Evolutionary conservation across 1,140 invertebrate species (phyloP), one percentile per base, ranked within the genome.

Genomic region (Halesus radiatus): DNA sequence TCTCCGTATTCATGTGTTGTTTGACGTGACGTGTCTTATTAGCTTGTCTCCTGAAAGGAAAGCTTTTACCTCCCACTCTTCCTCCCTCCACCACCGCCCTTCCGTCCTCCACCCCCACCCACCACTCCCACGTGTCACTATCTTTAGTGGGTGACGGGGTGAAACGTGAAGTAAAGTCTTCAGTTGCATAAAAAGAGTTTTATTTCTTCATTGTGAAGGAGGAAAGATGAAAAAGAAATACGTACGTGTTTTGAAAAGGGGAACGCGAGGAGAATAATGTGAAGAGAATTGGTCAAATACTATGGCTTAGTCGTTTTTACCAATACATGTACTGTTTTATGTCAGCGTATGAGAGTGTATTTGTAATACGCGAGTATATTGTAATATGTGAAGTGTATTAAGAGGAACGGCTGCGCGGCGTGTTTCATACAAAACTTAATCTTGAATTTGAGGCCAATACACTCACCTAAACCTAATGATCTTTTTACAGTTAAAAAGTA

Each of bases 1-100:
- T 6, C 29, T 66, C 62, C 62, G 29, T 66, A 26, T 66, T 29
- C 62, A 26, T 32, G 15, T 66, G 62, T 66, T 26, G 62, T 66
- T 66, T 66, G 62, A 66, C 62, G 62, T 66, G 62, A 26, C 62
- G 62, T 29, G 62, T 66, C 62, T 66, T 66, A 66, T 66, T 66
- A 66, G 62, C 62, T 66, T 66, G 62, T 66, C 62, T 66, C 29
- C 62, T 29, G 29, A 6, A 22, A 66, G 62, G 22, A 16, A 66
- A 29, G 62, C 62, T 66, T 66, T 66, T 66, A 26, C 23, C 16
- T 26, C 62, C 23, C 16, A 26, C 29, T 29, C 15, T 29, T 45
- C 37, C 37, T 45, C 37, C 37, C 37, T n/a, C n/a, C n/a, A n/a
- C n/a, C n/a, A n/a, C n/a, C n/a, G n/a, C n/a, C n/a, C n/a, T n/a